Conservation (phyloP, 1,140 invertebrate genomes). For the Drosophila ironensis region DNA sequence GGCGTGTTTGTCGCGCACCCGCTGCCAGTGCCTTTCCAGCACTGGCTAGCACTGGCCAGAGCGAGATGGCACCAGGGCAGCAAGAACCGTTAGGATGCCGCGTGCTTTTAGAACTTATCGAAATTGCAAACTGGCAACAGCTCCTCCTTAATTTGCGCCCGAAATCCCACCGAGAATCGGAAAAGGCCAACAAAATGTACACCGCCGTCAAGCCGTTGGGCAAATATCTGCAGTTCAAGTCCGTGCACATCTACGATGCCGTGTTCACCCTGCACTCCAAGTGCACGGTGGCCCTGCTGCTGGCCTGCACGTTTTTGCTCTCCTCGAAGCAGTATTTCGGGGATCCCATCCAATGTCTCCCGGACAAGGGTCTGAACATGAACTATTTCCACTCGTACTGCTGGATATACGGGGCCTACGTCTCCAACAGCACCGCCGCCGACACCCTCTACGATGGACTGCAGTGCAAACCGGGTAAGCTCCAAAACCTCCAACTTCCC, state of each 20-base stretch:
- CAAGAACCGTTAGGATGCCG: slow-evolving; percentile 58
- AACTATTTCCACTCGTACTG: slow-evolving; percentile 88
- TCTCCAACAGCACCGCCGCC: slow-evolving; percentile 82
- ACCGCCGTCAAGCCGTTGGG: slow-evolving; percentile 67
- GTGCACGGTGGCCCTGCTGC: slow-evolving; percentile 85
- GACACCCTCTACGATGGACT: slow-evolving; percentile 1
- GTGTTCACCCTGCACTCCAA: slow-evolving; percentile 87
- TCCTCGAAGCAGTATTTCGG: slow-evolving; percentile 89
- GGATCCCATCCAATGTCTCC: slow-evolving; percentile 87
- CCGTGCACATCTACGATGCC: slow-evolving; percentile 86
- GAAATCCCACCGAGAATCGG: not conserved
- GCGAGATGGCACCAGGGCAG: not conserved
- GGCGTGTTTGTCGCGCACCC: no score
- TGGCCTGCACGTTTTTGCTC: slow-evolving; percentile 86
- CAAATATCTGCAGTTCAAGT: slow-evolving; percentile 84
- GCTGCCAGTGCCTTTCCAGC: no score
- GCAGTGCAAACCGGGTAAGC: slow-evolving; percentile 19
- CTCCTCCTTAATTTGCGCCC: not conserved
- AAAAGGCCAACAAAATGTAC: slow-evolving; percentile 51
- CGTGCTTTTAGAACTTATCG: slow-evolving; percentile 35
- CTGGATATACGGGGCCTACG: slow-evolving; percentile 90
- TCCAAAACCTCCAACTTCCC: no score
- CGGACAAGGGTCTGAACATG: slow-evolving; percentile 83
- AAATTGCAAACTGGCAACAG: not conserved
- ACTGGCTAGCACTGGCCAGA: not conserved